phyloP scores from a whole-genome alignment of 2,113 vertebrate genomes.

The Alligator mississippiensis region DNA sequence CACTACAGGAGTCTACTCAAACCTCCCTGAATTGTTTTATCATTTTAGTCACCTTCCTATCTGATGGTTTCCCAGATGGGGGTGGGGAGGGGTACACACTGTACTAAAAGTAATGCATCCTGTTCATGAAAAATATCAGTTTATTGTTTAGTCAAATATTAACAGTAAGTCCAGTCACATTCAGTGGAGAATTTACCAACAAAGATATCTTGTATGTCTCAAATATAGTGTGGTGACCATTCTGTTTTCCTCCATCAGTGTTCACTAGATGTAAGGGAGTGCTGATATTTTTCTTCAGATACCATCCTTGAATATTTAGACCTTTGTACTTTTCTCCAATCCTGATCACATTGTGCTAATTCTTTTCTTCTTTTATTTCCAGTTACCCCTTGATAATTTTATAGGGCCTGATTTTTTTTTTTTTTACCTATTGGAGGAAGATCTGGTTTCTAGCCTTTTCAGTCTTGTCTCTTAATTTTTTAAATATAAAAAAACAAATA shows the following conservation, averaged over 20 bases:
- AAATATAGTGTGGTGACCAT: background rate
- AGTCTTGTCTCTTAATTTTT: background rate
- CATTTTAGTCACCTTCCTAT: constrained; percentile 40
- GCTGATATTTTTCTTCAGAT: constrained; percentile 2
- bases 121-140: background rate
- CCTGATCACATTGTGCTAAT: constrained; percentile 51
- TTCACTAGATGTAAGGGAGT: constrained; percentile 27
- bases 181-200: constrained; percentile 9
- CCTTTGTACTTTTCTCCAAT: constrained; percentile 8
- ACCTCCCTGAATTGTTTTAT: background rate
- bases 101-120: constrained; percentile 23
- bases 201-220: constrained; percentile 12
- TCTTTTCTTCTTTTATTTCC: constrained; percentile 56
- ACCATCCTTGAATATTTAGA: constrained; percentile 12
- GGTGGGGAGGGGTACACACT: background rate
- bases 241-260: constrained; percentile 41
- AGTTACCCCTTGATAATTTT: constrained; percentile 11
- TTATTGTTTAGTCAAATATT: constrained; percentile 31
- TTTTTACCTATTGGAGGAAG: constrained; percentile 36
- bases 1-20: background rate
- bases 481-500: constrained; percentile 26
- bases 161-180: constrained; percentile 25
- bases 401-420: constrained; percentile 55
- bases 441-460: constrained; percentile 22
- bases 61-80: constrained; percentile 19